Conservation (phyloP, 2,888 invertebrate genomes). For the Rotaria magnacalcarata region DNA sequence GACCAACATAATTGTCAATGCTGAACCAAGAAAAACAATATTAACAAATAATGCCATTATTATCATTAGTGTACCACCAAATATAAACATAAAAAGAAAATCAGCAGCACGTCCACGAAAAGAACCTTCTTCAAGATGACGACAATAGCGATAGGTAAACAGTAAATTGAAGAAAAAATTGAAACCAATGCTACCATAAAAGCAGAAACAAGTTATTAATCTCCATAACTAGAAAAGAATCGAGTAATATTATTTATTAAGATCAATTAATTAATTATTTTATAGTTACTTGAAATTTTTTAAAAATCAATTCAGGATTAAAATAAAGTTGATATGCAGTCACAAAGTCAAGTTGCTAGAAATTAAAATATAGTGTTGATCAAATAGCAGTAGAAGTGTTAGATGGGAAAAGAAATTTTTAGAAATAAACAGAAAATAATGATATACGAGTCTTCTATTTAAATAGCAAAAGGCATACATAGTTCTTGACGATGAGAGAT, state of each 20-base stretch:
- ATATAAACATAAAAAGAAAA: slow-evolving; percentile 96
- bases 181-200: slow-evolving; percentile 94
- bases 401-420: too few relatives aligned
- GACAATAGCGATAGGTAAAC: slow-evolving; percentile 95
- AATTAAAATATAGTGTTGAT: slow-evolving; percentile 51
- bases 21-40: slow-evolving; percentile 92
- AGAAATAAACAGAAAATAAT: too few relatives aligned
- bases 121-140: slow-evolving; percentile 96
- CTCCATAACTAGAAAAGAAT: slow-evolving; percentile 74
- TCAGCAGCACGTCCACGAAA: slow-evolving; percentile 91
- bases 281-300: slow-evolving; percentile 70
- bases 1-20: slow-evolving; percentile 97
- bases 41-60: slow-evolving; percentile 90
- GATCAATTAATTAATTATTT: slow-evolving; percentile 37
- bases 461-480: too few relatives aligned
- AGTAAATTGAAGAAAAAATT: slow-evolving; percentile 99
- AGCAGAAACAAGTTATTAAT: slow-evolving; percentile 88
- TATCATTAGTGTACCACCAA: slow-evolving; percentile 74
- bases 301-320: slow-evolving; percentile 87
- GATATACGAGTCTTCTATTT: too few relatives aligned
- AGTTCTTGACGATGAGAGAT: too few relatives aligned
- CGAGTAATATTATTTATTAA: slow-evolving; percentile 42
- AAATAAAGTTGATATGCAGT: slow-evolving; percentile 97
- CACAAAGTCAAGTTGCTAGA: slow-evolving; percentile 90
- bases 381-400: too few relatives aligned